Conservation (phyloP, 2,113 vertebrate species). For the Sceloporus undulatus region DNA sequence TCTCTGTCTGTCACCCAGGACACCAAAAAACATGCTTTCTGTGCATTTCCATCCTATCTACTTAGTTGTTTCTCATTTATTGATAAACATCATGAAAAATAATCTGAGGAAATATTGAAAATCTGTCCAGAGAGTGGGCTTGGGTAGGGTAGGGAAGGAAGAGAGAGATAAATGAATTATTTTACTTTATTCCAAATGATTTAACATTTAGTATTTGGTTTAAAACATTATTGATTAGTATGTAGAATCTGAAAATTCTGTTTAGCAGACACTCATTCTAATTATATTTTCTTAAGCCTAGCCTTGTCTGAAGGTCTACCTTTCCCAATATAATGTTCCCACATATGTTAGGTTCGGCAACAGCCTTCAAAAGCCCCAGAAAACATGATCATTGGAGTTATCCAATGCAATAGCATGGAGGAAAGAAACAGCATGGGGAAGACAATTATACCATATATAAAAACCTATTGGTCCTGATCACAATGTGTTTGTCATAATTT, state of each 20-base stretch:
- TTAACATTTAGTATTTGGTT: neutral
- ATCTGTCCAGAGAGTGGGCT: neutral
- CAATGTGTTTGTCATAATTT: too few species aligned
- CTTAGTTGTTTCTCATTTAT: neutral
- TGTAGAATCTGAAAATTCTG: neutral
- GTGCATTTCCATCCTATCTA: neutral
- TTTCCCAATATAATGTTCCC: neutral
- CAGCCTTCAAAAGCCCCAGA: neutral
- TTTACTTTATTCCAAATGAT: neutral
- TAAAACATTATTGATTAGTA: neutral
- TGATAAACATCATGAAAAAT: neutral
- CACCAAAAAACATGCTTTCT: neutral
- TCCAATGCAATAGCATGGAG: too few species aligned
- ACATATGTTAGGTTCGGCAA: neutral
- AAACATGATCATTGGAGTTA: neutral
- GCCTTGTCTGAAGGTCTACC: neutral
- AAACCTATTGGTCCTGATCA: too few species aligned
- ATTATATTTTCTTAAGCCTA: neutral
- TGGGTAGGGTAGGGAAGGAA: too few species aligned
- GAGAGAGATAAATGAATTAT: neutral
- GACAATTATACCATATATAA: too few species aligned
- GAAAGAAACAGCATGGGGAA: too few species aligned
- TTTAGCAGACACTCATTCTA: neutral
- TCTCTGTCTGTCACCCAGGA: constrained; percentile 12
- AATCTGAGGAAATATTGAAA: neutral